phyloP scores from a whole-genome alignment of 2,888 invertebrate genomes.

The Macrostomum cliftonense region DNA sequence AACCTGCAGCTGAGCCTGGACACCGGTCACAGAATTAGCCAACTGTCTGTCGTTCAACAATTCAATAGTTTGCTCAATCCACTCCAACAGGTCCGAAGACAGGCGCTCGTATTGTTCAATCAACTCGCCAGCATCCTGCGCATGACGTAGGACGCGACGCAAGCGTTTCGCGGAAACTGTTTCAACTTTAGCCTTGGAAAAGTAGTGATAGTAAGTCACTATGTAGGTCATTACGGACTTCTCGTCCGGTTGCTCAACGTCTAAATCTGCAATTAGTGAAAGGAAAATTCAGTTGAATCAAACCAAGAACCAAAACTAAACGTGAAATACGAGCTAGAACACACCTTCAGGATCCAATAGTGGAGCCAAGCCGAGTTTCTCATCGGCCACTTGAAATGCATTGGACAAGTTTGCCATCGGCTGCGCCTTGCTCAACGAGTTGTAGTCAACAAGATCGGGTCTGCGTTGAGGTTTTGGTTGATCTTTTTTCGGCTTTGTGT shows the following conservation, averaged over 20 bases:
- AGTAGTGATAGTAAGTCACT: slow-evolving; percentile 98
- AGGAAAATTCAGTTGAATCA: too few species aligned
- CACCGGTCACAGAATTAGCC: not conserved
- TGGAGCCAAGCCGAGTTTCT: slow-evolving; percentile 81
- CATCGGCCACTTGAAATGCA: slow-evolving; percentile 92
- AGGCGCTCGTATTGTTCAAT: slow-evolving; percentile 84
- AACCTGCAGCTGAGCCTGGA: not conserved
- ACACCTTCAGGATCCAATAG: slow-evolving; percentile 59
- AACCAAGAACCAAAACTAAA: too few species aligned
- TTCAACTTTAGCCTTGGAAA: slow-evolving; percentile 98
- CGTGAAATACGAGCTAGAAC: too few species aligned
- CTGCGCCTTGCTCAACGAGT: slow-evolving; percentile 71
- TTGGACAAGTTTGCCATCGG: slow-evolving; percentile 88
- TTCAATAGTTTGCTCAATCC: slow-evolving; percentile 88
- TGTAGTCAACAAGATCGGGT: slow-evolving; percentile 69
- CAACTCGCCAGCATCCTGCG: slow-evolving; percentile 95
- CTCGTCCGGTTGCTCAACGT: slow-evolving; percentile 95
- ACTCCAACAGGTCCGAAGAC: slow-evolving; percentile 73
- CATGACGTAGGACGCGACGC: slow-evolving; percentile 61
- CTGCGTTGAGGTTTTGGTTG: too few species aligned
- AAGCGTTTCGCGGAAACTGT: slow-evolving; percentile 84
- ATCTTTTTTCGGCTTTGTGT: too few species aligned
- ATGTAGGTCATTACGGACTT: slow-evolving; percentile 99
- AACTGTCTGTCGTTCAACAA: slow-evolving; percentile 61
- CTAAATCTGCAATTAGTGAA: slow-evolving; percentile 72